Evolutionary conservation across 2,888 invertebrate species (phyloP).

Genomic region (Dioctria linearis): DNA sequence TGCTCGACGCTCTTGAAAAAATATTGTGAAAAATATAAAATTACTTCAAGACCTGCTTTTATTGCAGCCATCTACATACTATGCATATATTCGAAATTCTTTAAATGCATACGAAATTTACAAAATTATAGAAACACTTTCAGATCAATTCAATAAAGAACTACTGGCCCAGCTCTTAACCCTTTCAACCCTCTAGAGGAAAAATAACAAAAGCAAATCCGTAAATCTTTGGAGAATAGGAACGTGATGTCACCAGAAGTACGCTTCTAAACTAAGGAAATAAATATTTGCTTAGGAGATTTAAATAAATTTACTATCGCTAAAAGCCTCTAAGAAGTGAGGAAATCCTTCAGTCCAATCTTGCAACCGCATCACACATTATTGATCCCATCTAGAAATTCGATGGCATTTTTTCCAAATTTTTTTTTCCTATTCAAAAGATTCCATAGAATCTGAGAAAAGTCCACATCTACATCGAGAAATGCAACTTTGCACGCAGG

Average conservation of each 20-base stretch:
- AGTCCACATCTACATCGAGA: background rate
- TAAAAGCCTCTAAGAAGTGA: constrained; percentile 39
- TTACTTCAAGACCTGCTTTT: too few species aligned
- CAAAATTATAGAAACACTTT: too few species aligned
- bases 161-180: too few species aligned
- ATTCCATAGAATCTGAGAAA: constrained; percentile 16
- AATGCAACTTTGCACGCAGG: constrained; percentile 50
- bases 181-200: background rate
- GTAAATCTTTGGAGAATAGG: background rate
- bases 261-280: constrained; percentile 25
- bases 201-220: constrained; percentile 36
- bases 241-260: constrained; percentile 23
- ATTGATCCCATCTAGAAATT: constrained; percentile 42
- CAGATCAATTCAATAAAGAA: too few species aligned
- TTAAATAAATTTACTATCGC: constrained; percentile 45
- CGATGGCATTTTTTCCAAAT: background rate
- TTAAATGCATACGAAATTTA: too few species aligned
- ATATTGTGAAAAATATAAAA: too few species aligned
- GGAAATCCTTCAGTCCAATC: constrained; percentile 31
- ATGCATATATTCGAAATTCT: too few species aligned
- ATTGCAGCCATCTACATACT: too few species aligned
- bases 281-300: constrained; percentile 50
- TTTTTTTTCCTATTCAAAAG: background rate
- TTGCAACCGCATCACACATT: background rate
- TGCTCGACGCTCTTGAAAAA: too few species aligned